Evolutionary conservation across 2,888 invertebrate species (phyloP).

Genomic region (Drosophila peninsularis): DNA sequence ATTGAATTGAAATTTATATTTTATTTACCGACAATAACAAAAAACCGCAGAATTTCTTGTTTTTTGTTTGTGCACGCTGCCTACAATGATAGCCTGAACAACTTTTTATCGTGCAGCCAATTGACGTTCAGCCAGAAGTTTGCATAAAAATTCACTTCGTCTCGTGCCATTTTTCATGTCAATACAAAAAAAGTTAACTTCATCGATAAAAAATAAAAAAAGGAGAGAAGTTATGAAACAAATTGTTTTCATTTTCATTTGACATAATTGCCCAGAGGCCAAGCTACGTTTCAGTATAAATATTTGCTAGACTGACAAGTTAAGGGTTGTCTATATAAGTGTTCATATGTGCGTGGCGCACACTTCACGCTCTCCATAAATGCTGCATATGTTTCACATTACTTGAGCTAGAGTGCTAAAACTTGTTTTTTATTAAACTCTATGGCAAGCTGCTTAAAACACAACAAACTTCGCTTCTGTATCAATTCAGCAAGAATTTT

Average conservation of each 20-base stretch:
- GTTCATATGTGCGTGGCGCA: neutral
- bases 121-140: neutral
- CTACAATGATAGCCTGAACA: neutral
- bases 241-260: constrained; percentile 1
- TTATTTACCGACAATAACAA: neutral
- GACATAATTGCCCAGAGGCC: constrained; percentile 1
- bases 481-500: no score
- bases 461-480: no score
- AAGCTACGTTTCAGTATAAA: neutral
- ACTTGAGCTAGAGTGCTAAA: no score
- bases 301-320: neutral
- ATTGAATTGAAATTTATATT: neutral
- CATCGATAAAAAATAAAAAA: neutral
- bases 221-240: neutral
- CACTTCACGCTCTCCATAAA: no score
- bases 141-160: neutral
- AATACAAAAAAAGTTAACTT: neutral
- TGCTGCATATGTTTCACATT: no score
- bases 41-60: neutral
- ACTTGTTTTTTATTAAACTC: no score
- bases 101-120: constrained; percentile 5
- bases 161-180: neutral
- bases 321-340: neutral
- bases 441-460: no score
- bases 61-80: neutral